Evolutionary conservation across 2,113 vertebrate species (phyloP), one percentile per base, ranked within the genome.

Genomic region (Podiceps cristatus): DNA sequence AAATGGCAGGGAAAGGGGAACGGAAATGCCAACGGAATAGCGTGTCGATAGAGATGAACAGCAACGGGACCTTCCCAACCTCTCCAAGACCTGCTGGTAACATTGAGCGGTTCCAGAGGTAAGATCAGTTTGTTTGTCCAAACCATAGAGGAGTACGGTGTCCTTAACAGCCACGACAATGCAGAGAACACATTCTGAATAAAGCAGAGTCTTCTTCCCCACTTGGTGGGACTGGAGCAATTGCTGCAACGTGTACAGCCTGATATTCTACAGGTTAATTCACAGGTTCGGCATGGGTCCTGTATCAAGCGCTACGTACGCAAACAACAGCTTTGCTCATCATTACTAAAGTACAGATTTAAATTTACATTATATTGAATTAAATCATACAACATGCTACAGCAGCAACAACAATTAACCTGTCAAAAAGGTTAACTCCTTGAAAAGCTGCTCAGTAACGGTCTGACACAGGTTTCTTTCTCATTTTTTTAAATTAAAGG

Each of bases 171-270:
- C 7, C 44, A 16, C 1, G 27, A 9, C 44, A 20, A 27, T 0
- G 24, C 1, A 53, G 55, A 7, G 1, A 9, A 68, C 2, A 17
- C 3, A 1, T 15, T 7, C 27, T 11, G 40, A 62, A 33, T 19
- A 52, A 15, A 37, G 49, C 71, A 18, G 40, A 40, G 19, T 6
- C 29, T 20, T 3, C 13, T 13, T 4, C 3, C 44, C 19, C 29
- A 2, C 9, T 19, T 0, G 1, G 13, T 10, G 66, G 60, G 47
- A 33, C 0, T 4, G 33, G 3, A 42, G 24, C 53, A 31, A 33
- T 8, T 25, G 67, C 80, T 7, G 0, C 0, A 1, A 66, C 0
- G 0, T 0, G 18, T 0, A 13, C 35, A n/a, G 52, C 7, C 83
- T 75, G 71, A 5, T 5, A 15, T 3, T 23, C 79, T 11, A 9